Percentiles rank a stretch among this genome's conserved stretches.
phyloP scores from a whole-genome alignment of 2,888 invertebrate genomes.

The Caenorhabditis doughertyi region DNA sequence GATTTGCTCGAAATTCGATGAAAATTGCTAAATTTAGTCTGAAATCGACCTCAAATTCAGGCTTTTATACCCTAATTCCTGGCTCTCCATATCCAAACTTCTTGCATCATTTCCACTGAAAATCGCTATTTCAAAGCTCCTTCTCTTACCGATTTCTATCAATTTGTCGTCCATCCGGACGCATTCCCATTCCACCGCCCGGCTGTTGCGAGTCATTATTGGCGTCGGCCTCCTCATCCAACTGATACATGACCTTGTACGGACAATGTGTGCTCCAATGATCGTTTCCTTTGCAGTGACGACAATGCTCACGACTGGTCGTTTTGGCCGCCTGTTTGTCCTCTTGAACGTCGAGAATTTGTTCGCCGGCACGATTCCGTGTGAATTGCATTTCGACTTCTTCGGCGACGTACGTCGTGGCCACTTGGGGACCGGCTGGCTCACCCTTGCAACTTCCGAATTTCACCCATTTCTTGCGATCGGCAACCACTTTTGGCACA shows the following conservation, averaged over 20 bases:
- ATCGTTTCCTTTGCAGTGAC: conserved; percentile 85
- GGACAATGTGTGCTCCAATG: conserved; percentile 99
- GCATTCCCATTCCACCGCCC: conserved; percentile 43
- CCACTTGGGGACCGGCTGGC: conserved; percentile 94
- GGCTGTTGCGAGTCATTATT: conserved; percentile 69
- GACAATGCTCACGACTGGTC: conserved; percentile 78
- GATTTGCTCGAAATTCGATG: too few relatives aligned
- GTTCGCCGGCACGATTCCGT: conserved; percentile 81
- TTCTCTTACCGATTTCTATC: conserved; percentile 53
- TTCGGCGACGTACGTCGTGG: conserved; percentile 97
- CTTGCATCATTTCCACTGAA: too few relatives aligned
- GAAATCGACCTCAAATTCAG: too few relatives aligned
- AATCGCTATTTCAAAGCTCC: neutral
- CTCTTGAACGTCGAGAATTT: conserved; percentile 84
- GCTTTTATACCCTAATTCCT: too few relatives aligned
- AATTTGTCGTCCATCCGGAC: conserved; percentile 56
- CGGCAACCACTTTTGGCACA: conserved; percentile 90
- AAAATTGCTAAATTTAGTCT: too few relatives aligned
- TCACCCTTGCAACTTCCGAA: conserved; percentile 94
- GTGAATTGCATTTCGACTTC: conserved; percentile 92
- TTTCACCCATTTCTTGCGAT: conserved; percentile 93
- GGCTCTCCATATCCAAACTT: too few relatives aligned
- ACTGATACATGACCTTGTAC: conserved; percentile 88
- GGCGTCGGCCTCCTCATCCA: conserved; percentile 70
- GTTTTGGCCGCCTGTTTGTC: conserved; percentile 68